phyloP scores from a whole-genome alignment of 2,888 invertebrate genomes.

The Brachyptera putata region DNA sequence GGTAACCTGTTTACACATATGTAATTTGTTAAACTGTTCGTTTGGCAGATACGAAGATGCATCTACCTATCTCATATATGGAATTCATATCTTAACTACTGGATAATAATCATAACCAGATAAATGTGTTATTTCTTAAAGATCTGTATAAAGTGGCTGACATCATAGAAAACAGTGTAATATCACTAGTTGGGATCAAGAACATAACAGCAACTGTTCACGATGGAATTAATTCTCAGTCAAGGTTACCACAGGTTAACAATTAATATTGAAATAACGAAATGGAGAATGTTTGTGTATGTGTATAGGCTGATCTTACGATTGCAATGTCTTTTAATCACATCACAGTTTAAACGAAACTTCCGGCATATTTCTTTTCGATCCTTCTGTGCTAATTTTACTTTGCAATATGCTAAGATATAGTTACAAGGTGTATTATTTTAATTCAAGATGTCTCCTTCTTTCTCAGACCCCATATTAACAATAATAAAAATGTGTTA shows the following conservation, averaged over 20 bases:
- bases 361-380: conserved; percentile 6
- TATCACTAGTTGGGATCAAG: neutral
- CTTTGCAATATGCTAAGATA: no score
- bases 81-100: conserved; percentile 1
- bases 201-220: neutral
- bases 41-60: neutral
- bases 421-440: no score
- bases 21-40: conserved; percentile 15
- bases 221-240: conserved; percentile 9
- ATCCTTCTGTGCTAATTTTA: no score
- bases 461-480: no score
- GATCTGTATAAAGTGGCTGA: neutral
- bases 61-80: neutral
- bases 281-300: neutral
- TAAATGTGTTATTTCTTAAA: no score
- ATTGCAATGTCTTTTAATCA: neutral
- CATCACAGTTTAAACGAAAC: no score
- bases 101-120: neutral
- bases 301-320: neutral
- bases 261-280: conserved; percentile 5
- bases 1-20: conserved; percentile 18
- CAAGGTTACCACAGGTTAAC: conserved; percentile 5
- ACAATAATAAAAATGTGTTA: no score
- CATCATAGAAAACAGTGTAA: conserved; percentile 3
- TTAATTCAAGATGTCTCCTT: no score